Base-by-base conservation (phyloP, 2,888 invertebrate species). In the Lottia gigantea region DNA sequence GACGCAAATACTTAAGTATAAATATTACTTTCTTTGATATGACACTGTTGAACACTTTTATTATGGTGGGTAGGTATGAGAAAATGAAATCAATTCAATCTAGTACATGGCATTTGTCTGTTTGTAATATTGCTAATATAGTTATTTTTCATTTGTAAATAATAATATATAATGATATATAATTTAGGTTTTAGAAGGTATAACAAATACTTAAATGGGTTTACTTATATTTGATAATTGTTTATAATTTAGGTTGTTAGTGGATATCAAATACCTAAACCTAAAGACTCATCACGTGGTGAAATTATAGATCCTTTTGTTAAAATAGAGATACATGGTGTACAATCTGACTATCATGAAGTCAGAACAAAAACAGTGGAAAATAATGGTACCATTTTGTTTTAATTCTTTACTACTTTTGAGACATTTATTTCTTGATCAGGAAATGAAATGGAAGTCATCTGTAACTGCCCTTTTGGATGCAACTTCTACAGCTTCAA, bases 211-310 rank as follows among this genome's bases (percentile, higher is more conserved):
- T 2, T 64, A 12, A 64, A 64, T 26, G 7, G 64, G 1, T 64
- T 31, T 8, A 40, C 1, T n/a, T 64, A 45, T 14, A 25, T 15
- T 64, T 23, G 46, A 46, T 31, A 4, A 31, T 31, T 31, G 31
- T 31, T 31, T 31, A 31, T 31, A 31, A 31, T 31, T 31, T 31
- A 89, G 85, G 84, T 92, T 25, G 90, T 92, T 71, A 91, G 91
- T 82, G 92, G 91, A 1, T 91, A 91, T 79, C 91, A 91, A 81
- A 85, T 92, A 68, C 91, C 92, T 0, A 91, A 91, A 81, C 89
- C 90, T 6, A 90, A 89, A 49, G 87, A 89, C 75, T 83, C 84
- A 19, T 74, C 78, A 68, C 82, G 86, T 72, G 88, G 87, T 71
- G 89, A 89, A 70, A 87, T 92, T 49, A 89, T 91, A 65, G 91